Conservation (phyloP, 2,113 vertebrate species). For the Oreochromis aureus region DNA sequence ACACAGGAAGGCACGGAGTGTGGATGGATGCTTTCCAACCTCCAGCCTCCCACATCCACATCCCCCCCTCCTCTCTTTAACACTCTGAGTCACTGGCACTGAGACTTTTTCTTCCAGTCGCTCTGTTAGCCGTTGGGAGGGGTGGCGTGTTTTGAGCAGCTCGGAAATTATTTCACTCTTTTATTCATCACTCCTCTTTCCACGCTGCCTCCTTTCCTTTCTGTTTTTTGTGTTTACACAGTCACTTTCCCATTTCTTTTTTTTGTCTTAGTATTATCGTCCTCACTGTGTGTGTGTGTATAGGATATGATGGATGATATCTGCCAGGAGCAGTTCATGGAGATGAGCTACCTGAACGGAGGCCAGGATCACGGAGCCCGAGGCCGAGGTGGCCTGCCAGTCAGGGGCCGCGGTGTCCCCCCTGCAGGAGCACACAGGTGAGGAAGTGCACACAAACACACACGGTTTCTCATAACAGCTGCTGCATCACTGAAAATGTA, state of each 20-base stretch:
- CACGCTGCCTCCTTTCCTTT: background rate
- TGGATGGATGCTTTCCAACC: constrained; percentile 39
- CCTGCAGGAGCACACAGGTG: constrained; percentile 84
- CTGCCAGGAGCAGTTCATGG: constrained; percentile 96
- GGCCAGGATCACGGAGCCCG: constrained; percentile 82
- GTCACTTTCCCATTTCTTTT: background rate
- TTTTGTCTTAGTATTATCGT: background rate
- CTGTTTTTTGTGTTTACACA: background rate
- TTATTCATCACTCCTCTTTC: background rate
- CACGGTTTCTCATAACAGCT: background rate
- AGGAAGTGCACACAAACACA: background rate
- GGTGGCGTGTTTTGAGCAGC: background rate
- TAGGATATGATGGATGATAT: constrained; percentile 99
- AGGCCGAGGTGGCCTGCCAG: constrained; percentile 81
- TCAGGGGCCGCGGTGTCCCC: constrained; percentile 83
- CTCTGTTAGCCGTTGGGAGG: constrained; percentile 2
- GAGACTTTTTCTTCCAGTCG: constrained; percentile 11
- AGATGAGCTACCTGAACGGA: constrained; percentile 93
- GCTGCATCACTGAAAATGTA: background rate
- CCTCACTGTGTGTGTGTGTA: background rate
- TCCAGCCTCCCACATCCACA: background rate
- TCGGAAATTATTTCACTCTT: constrained; percentile 19
- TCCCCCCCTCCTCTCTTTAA: background rate
- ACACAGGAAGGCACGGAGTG: constrained; percentile 2
- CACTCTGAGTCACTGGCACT: constrained; percentile 27